Evolutionary conservation across 2,888 invertebrate species (phyloP), one percentile per base, ranked within the genome.

Genomic region (Tyria jacobaeae): DNA sequence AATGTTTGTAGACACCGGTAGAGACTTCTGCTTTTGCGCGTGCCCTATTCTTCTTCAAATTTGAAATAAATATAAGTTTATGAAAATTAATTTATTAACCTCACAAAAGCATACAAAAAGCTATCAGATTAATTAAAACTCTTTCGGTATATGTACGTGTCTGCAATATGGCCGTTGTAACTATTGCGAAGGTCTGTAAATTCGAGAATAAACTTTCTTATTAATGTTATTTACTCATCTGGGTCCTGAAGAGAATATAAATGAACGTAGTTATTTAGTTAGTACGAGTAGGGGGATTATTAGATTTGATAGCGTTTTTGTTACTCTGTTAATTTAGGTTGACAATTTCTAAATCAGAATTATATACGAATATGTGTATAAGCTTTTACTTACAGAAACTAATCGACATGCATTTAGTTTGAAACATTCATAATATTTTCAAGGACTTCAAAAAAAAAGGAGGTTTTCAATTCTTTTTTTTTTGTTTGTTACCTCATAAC

Each of bases 221-320:
- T 62, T 76, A 64, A 69, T 59, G 44, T 57, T 64, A 70, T 70
- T 76, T 69, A 69, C 73, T 73, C 66, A 66, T 66, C 48, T 39
- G 39, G 39, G 59, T 51, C 44, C 66, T 31, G 31, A 17, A 27
- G 49, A 53, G 68, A 75, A 68, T 75, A 72, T 68, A 57, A 73
- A 73, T 68, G 62, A n/a, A 15, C n/a, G 1, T 14, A 47, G 51
- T 62, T 72, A 68, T 52, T 49, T 56, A 64, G 50, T 71, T 71
- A 57, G 10, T 60, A 44, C n/a, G n/a, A n/a, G n/a, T n/a, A 52
- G 39, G 17, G 10, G 51, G 37, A 21, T 72, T 60, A 64, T 67
- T 47, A 57, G 60, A 62, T 67, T 67, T 67, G 61, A 59, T 44
- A 39, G 5, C 35, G 12, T 51, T 51, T 51, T 51, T 51, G 24